Evolutionary conservation across 2,888 invertebrate genomes (phyloP).

Genomic region (Euproctis similis): DNA sequence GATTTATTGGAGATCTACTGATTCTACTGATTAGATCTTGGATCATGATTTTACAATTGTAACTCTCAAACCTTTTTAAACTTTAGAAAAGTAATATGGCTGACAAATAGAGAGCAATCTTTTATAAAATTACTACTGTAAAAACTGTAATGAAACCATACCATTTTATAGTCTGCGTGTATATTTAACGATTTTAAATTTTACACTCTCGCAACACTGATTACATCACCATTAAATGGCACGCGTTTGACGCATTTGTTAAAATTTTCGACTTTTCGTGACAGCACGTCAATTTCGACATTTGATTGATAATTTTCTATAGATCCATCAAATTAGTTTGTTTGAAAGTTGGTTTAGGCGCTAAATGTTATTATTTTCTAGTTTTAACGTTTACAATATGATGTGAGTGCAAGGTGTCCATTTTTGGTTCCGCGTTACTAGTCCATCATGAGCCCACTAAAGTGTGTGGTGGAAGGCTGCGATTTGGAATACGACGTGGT

Average conservation of each 20-base stretch:
- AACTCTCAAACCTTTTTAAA: too few relatives aligned
- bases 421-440: constrained; percentile 46
- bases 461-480: constrained; percentile 72
- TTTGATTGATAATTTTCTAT: constrained; percentile 75
- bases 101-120: too few relatives aligned
- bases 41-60: too few relatives aligned
- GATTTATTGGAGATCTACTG: too few relatives aligned
- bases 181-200: too few relatives aligned
- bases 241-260: constrained; percentile 59
- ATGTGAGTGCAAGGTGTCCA: constrained; percentile 60
- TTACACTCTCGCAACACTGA: too few relatives aligned
- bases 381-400: constrained; percentile 42
- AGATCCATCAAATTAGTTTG: constrained; percentile 73
- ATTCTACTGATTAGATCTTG: too few relatives aligned
- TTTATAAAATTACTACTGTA: too few relatives aligned
- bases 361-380: constrained; percentile 62
- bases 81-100: too few relatives aligned
- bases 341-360: constrained; percentile 73
- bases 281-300: constrained; percentile 76
- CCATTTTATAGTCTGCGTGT: too few relatives aligned
- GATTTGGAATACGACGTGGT: constrained; percentile 69
- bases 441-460: constrained; percentile 57
- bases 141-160: too few relatives aligned
- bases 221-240: constrained; percentile 73
- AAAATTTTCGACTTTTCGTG: constrained; percentile 73